Evolutionary conservation across 2,888 invertebrate genomes (phyloP).

Genomic region (Leptogaster cylindrica): DNA sequence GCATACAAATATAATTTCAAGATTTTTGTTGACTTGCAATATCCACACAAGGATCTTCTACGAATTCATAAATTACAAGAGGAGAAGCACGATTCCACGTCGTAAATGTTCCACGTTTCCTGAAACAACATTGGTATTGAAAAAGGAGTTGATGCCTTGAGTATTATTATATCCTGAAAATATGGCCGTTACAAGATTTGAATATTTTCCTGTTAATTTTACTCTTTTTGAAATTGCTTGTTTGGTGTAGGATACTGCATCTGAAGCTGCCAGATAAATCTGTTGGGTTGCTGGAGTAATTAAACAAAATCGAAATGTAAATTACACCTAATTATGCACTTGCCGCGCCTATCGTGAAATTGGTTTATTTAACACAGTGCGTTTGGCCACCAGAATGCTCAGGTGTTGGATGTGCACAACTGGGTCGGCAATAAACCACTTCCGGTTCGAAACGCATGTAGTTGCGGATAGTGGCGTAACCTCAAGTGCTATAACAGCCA

Average conservation of each 20-base stretch:
- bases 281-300: neutral
- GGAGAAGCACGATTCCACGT: conserved; percentile 7
- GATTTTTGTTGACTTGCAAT: neutral
- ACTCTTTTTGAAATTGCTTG: neutral
- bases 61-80: neutral
- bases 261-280: neutral
- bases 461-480: neutral
- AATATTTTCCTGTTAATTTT: neutral
- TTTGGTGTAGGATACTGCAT: neutral
- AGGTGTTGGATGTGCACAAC: no score
- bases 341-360: no score
- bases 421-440: neutral
- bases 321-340: no score
- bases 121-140: neutral
- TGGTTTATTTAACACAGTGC: no score
- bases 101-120: neutral
- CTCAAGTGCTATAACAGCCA: neutral
- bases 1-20: neutral
- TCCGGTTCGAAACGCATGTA: neutral
- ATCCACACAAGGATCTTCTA: neutral
- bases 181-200: neutral
- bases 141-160: neutral
- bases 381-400: no score
- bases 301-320: neutral
- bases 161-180: neutral